Percentiles rank a stretch among this genome's conserved stretches.
Conservation (phyloP, 2,888 invertebrate species). For the Meandrusa payeni region DNA sequence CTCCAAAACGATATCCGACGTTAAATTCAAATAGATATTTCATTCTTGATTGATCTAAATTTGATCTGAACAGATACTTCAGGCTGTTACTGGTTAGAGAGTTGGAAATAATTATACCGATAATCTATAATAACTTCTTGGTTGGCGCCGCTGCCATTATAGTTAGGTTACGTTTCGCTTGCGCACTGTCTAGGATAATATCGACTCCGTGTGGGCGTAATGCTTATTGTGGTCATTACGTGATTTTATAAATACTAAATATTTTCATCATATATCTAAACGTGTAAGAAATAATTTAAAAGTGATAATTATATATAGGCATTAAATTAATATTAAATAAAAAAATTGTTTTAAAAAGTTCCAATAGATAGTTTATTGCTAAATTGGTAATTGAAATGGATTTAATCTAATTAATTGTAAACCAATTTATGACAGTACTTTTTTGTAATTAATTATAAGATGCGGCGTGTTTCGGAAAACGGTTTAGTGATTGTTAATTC, state of each 20-base stretch:
- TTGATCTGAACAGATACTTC: constrained; percentile 8
- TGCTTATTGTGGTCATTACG: constrained; percentile 14
- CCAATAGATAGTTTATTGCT: no score
- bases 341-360: no score
- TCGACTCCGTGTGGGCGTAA: constrained; percentile 31
- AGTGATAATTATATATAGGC: no score
- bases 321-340: no score
- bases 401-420: no score
- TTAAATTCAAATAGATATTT: constrained; percentile 10
- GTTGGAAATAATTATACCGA: constrained; percentile 51
- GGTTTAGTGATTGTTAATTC: no score
- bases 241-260: constrained; percentile 16
- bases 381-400: no score
- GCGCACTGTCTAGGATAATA: constrained; percentile 32
- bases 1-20: neutral
- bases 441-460: neutral
- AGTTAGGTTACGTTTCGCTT: constrained; percentile 44
- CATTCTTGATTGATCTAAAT: constrained; percentile 14
- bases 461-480: no score
- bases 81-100: constrained; percentile 13
- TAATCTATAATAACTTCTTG: constrained; percentile 56
- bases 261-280: no score
- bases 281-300: no score
- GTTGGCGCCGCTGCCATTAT: constrained; percentile 64
- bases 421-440: no score